Base-by-base conservation (phyloP, 2,797 vertebrate species). In the Hoplostethus atlanticus region DNA sequence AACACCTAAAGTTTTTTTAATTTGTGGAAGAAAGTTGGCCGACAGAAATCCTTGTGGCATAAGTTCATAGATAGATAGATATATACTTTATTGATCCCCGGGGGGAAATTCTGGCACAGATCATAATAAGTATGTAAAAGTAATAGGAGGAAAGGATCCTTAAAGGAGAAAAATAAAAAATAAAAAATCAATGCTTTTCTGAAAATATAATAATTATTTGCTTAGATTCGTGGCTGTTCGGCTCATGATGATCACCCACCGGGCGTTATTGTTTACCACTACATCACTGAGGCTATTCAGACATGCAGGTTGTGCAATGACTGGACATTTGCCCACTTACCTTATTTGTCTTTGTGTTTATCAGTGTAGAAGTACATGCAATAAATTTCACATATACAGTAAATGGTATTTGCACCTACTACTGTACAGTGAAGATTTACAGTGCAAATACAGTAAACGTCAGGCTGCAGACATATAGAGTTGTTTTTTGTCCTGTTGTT, bases 281-380 rank as follows among this genome's bases (percentile, higher is more conserved):
- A 28, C 42, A 50, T 17, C 55, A 47, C 50, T 16, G 8, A 9
- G 6, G 6, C 2, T 16, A 15, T 34, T 38, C 36, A 61, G 15
- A 60, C 54, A 28, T 28, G 28, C 28, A 46, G 2, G 12, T 25
- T 48, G 13, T 48, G 30, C n/a, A 46, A 8, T 69, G 55, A 47
- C 34, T 40, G 34, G 21, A 57, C 34, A 48, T 16, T 31, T 53
- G 3, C n/a, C 8, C 62, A 83, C 85, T 85, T 87, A 86, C 87
- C 91, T 87, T 58, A 12, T 71, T 63, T 73, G 58, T 38, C 46
- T 76, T 64, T 76, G 64, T 53, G 36, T 66, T 76, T 47, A 61
- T 16, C 9, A 58, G 4, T 16, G 42, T 28, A 62, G 25, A 34
- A 53, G 40, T 62, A 63, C 6, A 71, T 36, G 21, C 30, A 64